Evolutionary conservation across 2,888 invertebrate genomes (phyloP).

Genomic region (Miltochrista miniata): DNA sequence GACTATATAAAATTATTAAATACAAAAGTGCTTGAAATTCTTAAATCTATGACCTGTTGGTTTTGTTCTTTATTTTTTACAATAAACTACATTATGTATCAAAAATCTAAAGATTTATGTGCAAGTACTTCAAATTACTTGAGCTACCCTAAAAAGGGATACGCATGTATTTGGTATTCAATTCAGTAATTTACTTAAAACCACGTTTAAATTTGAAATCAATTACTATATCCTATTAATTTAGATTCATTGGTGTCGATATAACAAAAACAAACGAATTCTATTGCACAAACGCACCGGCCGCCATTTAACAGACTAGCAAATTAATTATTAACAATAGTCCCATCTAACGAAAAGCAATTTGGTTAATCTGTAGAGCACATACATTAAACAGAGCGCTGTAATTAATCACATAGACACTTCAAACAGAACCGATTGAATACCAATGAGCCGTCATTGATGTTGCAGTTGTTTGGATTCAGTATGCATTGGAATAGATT

Average conservation of each 20-base stretch:
- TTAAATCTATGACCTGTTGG: too few relatives aligned
- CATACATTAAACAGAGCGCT: constrained; percentile 15
- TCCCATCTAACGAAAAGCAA: constrained; percentile 12
- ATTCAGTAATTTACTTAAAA: too few relatives aligned
- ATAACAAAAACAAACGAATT: too few relatives aligned
- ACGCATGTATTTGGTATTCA: too few relatives aligned
- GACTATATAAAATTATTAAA: too few relatives aligned
- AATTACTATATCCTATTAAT: neutral
- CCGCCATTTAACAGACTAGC: constrained; percentile 1
- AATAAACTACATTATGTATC: too few relatives aligned
- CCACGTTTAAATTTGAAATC: too few relatives aligned
- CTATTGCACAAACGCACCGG: neutral
- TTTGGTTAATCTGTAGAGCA: constrained; percentile 18
- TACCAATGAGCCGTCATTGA: constrained; percentile 10
- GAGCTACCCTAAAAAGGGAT: too few relatives aligned
- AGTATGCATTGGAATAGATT: neutral
- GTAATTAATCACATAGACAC: constrained; percentile 25
- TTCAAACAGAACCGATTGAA: constrained; percentile 18
- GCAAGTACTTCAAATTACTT: too few relatives aligned
- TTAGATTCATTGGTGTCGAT: neutral
- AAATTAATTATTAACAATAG: constrained; percentile 6
- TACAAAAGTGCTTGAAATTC: too few relatives aligned
- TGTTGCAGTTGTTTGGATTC: neutral
- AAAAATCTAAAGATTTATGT: too few relatives aligned
- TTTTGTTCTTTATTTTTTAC: too few relatives aligned